Base-by-base conservation (phyloP, 2,113 vertebrate genomes). In the Pelecanus crispus region DNA sequence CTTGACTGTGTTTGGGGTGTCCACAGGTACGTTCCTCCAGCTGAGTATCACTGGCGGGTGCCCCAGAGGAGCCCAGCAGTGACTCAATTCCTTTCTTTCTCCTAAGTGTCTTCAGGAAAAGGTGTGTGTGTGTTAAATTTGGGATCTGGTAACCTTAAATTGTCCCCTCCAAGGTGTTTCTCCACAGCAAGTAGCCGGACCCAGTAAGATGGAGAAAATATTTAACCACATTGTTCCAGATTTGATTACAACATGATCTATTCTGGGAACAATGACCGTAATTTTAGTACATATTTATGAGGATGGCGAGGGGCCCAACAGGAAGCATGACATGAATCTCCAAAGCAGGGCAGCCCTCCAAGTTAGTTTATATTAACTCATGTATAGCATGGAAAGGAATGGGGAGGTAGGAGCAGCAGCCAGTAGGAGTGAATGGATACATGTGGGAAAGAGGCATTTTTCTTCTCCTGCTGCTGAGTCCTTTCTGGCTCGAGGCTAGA, bases 401-500 rank as follows among this genome's bases (percentile, higher is more conserved):
- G 3, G 62, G 65, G 79, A 81, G 75, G n/a, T 29, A 10, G 26
- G 53, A 68, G 38, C 52, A 65, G 80, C 71, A 65, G 38, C 50
- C 0, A 0, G 34, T 18, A 7, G 38, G 26, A 17, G 24, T 13
- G 59, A 15, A 6, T 5, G 45, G 62, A 6, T 10, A 12, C n/a
- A 11, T 0, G 1, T 2, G 17, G 52, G 15, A 18, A 61, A 40
- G 45, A 49, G 52, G 71, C 17, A 3, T 42, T 92, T 96, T 93
- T 94, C 81, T 85, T 68, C 56, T 82, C 29, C n/a, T n/a, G 26
- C 88, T 89, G 90, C 55, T 24, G 59, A 62, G 6, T 22, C 61
- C 0, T 0, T 61, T 49, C 86, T 80, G 79, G 32, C 86, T 82
- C 0, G 0, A 67, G 89, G 75, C 3, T 32, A 29, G 36, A 65